Evolutionary conservation across 2,113 vertebrate species (phyloP), one percentile per base, ranked within the genome.

Genomic region (Tinamus guttatus): DNA sequence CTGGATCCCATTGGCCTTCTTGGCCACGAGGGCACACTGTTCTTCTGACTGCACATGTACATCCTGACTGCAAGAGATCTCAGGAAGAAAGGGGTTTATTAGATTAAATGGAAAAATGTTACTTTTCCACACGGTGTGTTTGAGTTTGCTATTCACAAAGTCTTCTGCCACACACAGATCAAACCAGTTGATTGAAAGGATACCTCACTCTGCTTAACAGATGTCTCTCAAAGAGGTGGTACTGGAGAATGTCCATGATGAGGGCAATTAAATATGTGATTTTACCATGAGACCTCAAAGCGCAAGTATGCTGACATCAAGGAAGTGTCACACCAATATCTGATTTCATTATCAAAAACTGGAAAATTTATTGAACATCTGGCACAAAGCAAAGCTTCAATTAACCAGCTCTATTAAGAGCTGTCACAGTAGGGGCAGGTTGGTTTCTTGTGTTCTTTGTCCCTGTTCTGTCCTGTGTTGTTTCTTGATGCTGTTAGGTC

Each of bases 371-470:
- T 15, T 38, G 32, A 70, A 73, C 2, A 0, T 76, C 9, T 79
- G 27, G 12, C 27, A 34, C 25, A 60, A 52, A 27, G 0, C 3
- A 10, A 28, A 70, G 3, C 13, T 67, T 40, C 1, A 18, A 49
- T 62, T 58, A 85, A 79, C 22, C 25, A 69, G 3, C 68, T 18
- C 19, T n/a, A n/a, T 64, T 56, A 32, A 5, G n/a, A n/a, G n/a
- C 43, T 64, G 36, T 24, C 22, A 51, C 3, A 71, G 75, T 28
- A n/a, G 19, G 13, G 40, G 11, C 9, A 28, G 5, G 38, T 69
- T 58, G 32, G 4, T 25, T 56, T 7, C 13, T 63, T 78, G 28
- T 9, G 3, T 13, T 7, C 65, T 88, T 90, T 52, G 5, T 47
- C 5, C 5, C 11, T 51, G 12, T 64, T 3, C 12, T 64, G 7